Evolutionary conservation across 2,888 invertebrate species (phyloP), one percentile per base, ranked within the genome.

Genomic region (Gonocerus acuteangulatus): DNA sequence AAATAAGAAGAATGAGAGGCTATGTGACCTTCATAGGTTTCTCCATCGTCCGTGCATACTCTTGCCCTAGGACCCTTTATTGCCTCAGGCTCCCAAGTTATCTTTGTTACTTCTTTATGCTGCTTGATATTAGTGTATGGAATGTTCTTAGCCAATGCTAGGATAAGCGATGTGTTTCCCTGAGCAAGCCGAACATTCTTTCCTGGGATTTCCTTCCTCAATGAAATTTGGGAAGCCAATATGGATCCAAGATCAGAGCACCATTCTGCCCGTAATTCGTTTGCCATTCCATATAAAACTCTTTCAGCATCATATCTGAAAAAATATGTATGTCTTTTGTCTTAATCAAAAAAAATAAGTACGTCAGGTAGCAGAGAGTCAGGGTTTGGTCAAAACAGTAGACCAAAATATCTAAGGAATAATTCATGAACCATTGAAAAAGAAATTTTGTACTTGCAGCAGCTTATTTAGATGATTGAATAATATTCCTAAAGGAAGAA

Each of bases 281-380:
- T 84, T 1, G 81, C 80, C 69, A 85, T 71, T 7, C 85, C 85
- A 69, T 82, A 84, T 80, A 86, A 80, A 11, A 85, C 82, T 47
- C 82, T 75, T 32, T 82, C 81, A 1, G 84, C 84, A 69, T 85
- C 85, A 69, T 83, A 84, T 64, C 83, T 78, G 73, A 83, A 44
- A 15, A 11, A 44, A 16, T 11, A 34, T 6, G 34, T 34, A 11
- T 34, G 34, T 6, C 6, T 34, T 34, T 34, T 34, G 34, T 9
- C 11, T 34, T 34, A 34, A 34, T 34, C 6, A 11, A 9, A 11
- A 34, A 34, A 34, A 27, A 27, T 6, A 27, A 27, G 27, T 27
- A 4, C 27, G 27, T 27, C 9, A 27, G 4, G 27, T 9, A 27
- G 27, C 27, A n/a, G n/a, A n/a, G n/a, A n/a, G n/a, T n/a, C n/a